These are phyloP conservation scores for Cheilosia grossa DNA, from an alignment of 2,888 invertebrate genomes.

Conservation along the genomic window DNA sequence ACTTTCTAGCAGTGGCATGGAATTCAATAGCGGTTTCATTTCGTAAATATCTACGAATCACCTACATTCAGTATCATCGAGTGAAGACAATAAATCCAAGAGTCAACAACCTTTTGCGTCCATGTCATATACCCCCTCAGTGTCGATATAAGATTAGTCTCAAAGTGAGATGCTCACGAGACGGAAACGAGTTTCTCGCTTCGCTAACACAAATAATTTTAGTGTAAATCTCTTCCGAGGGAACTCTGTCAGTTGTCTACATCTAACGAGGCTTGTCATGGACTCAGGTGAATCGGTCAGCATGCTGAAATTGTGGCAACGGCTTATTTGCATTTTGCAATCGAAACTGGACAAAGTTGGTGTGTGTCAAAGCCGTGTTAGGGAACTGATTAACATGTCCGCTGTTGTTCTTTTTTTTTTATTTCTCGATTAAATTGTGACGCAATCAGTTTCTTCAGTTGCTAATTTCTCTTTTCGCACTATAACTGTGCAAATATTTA, in stretches of 20 bases:
- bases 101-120: constrained; percentile 26
- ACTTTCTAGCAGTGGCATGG: too few relatives aligned
- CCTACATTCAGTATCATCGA: constrained; percentile 15
- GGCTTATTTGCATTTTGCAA: too few relatives aligned
- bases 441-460: too few relatives aligned
- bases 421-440: too few relatives aligned
- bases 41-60: constrained; percentile 5
- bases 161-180: neutral
- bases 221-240: neutral
- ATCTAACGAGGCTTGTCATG: neutral
- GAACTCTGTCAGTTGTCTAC: neutral
- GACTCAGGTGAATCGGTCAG: neutral
- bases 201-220: constrained; percentile 23
- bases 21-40: constrained; percentile 16
- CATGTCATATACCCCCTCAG: neutral
- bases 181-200: constrained; percentile 9
- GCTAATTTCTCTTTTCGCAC: too few relatives aligned
- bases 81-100: constrained; percentile 8
- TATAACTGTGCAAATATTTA: too few relatives aligned
- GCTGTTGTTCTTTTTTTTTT: too few relatives aligned
- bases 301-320: too few relatives aligned
- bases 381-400: too few relatives aligned
- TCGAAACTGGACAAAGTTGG: too few relatives aligned
- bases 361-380: too few relatives aligned
- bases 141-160: neutral